These are phyloP conservation scores for Notarius quadriscutis DNA, from an alignment of 2,113 vertebrate genomes.

Conservation along the genomic window DNA sequence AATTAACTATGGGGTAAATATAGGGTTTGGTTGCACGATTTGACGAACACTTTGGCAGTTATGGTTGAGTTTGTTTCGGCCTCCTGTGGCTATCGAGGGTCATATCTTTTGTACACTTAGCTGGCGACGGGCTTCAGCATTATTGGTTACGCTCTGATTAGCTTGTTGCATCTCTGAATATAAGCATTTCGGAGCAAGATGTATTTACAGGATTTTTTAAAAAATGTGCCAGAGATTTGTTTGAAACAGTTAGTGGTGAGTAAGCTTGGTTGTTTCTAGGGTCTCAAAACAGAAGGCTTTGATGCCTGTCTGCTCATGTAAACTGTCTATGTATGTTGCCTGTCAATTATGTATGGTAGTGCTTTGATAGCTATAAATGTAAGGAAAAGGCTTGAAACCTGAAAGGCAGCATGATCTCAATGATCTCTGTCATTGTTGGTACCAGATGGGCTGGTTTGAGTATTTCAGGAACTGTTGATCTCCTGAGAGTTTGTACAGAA, in stretches of 20 bases:
- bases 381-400: neutral
- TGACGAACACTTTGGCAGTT: constrained; percentile 17
- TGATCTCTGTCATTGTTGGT: neutral
- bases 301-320: neutral
- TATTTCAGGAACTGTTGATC: neutral
- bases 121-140: neutral
- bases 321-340: neutral
- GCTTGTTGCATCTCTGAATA: neutral
- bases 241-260: neutral
- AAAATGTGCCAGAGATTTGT: neutral
- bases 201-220: neutral
- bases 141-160: neutral
- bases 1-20: neutral
- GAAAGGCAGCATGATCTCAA: neutral
- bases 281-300: neutral
- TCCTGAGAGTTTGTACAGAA: neutral
- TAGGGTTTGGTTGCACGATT: neutral
- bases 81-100: neutral
- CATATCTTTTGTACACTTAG: neutral
- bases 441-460: neutral
- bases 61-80: neutral
- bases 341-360: neutral
- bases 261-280: neutral
- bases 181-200: neutral
- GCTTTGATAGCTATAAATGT: neutral